Conservation (phyloP, 2,888 invertebrate species). For the Pseudoips prasinana region DNA sequence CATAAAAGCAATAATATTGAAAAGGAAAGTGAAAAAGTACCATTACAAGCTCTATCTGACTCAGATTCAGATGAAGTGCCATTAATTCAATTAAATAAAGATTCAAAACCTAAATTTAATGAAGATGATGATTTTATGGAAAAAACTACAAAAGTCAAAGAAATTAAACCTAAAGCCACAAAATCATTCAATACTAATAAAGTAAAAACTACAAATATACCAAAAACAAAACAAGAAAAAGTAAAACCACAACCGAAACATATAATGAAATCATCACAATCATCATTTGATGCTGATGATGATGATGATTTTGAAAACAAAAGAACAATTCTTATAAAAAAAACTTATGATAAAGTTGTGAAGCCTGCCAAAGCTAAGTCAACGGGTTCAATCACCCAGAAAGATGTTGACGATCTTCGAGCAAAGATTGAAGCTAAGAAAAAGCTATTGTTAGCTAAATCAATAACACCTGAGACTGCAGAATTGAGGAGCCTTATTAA, state of each 20-base stretch:
- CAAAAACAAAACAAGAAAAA: slow-evolving; percentile 20
- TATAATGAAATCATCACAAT: slow-evolving; percentile 33
- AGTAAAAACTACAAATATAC: slow-evolving; percentile 30
- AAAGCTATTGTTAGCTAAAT: slow-evolving; percentile 55
- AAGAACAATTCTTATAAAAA: slow-evolving; percentile 61
- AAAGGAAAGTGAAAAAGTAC: slow-evolving; percentile 14
- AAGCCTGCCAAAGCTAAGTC: slow-evolving; percentile 65
- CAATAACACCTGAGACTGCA: slow-evolving; percentile 65
- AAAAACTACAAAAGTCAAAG: slow-evolving; percentile 20
- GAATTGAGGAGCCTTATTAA: slow-evolving; percentile 72
- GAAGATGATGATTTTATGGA: slow-evolving; percentile 53
- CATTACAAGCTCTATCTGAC: slow-evolving; percentile 51
- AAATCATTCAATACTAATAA: slow-evolving; percentile 35
- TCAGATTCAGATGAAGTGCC: slow-evolving; percentile 68
- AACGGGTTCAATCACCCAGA: slow-evolving; percentile 69
- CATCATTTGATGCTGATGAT: slow-evolving; percentile 58
- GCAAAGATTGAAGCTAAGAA: slow-evolving; percentile 68
- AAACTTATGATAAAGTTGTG: slow-evolving; percentile 58
- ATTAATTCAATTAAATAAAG: slow-evolving; percentile 45
- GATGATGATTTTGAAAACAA: slow-evolving; percentile 58
- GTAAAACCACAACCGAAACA: slow-evolving; percentile 18
- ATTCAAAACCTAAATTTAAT: slow-evolving; percentile 16
- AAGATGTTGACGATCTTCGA: slow-evolving; percentile 66
- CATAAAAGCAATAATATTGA: slow-evolving; percentile 1
- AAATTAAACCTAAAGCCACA: slow-evolving; percentile 32